phyloP scores from a whole-genome alignment of 1,140 invertebrate genomes.

The Zaprionus nigranus region DNA sequence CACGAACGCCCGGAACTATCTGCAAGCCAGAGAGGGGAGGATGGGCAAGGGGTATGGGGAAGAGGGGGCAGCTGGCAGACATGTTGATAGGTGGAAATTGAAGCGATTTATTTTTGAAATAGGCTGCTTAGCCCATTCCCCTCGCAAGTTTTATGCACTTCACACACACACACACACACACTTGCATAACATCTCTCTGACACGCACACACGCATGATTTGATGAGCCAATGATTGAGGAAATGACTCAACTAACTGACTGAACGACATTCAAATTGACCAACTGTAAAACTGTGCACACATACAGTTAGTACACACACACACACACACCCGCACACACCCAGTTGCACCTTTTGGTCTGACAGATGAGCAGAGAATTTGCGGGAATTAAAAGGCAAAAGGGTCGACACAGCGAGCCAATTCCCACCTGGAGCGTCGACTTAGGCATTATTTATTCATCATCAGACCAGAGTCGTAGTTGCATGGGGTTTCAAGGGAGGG shows the following conservation, averaged over 20 bases:
- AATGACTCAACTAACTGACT: slow-evolving; percentile 21
- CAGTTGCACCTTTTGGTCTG: background rate
- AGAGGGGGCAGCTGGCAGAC: slow-evolving; percentile 54
- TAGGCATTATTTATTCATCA: slow-evolving; percentile 31
- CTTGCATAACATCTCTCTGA: background rate
- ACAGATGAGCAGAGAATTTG: slow-evolving; percentile 39
- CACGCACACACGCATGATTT: slow-evolving; percentile 20
- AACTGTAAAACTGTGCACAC: slow-evolving; percentile 6
- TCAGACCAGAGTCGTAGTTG: background rate
- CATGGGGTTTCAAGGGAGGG: background rate
- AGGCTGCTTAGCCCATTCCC: slow-evolving; percentile 39
- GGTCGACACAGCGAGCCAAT: background rate
- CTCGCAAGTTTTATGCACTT: slow-evolving; percentile 44
- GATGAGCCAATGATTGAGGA: slow-evolving; percentile 11
- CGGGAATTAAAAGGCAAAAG: slow-evolving; percentile 36
- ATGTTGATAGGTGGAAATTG: slow-evolving; percentile 82
- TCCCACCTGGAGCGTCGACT: background rate
- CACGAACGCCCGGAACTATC: slow-evolving; percentile 20
- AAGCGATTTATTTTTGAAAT: slow-evolving; percentile 72
- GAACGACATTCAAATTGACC: slow-evolving; percentile 22
- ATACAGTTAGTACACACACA: slow-evolving; percentile 1
- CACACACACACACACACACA: slow-evolving; percentile 10
- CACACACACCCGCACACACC: background rate
- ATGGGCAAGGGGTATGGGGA: background rate
- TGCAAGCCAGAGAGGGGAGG: slow-evolving; percentile 1